A percentile compares a stretch with the other conserved stretches of the same genome.
Conservation (phyloP, 2,888 invertebrate genomes). For the Melikaiella ostensackeni region DNA sequence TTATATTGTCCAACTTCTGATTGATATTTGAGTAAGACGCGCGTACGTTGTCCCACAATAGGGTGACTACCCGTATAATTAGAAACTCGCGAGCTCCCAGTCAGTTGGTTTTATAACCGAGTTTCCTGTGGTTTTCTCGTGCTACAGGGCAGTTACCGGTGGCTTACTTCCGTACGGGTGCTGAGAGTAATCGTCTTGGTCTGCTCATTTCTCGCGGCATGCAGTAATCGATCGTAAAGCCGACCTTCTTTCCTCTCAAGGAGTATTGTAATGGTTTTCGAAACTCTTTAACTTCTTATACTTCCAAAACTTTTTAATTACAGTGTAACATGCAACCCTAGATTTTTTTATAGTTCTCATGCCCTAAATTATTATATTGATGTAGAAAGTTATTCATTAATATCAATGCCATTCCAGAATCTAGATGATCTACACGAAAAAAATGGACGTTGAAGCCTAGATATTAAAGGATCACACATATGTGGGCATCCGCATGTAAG, state of each 20-base stretch:
- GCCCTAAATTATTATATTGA: neutral
- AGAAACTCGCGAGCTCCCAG: slow-evolving; percentile 42
- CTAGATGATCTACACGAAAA: too few species aligned
- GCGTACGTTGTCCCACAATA: slow-evolving; percentile 43
- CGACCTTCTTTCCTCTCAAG: slow-evolving; percentile 33
- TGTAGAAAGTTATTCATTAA: neutral
- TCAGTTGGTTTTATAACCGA: slow-evolving; percentile 51
- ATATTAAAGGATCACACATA: too few species aligned
- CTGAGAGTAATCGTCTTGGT: slow-evolving; percentile 57
- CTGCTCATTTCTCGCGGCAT: slow-evolving; percentile 59
- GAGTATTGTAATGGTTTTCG: slow-evolving; percentile 34
- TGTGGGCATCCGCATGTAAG: too few species aligned
- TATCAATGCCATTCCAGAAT: neutral
- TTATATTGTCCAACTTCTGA: slow-evolving; percentile 13
- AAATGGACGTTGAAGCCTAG: too few species aligned
- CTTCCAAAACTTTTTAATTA: slow-evolving; percentile 40
- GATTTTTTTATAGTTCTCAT: neutral
- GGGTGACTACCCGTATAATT: slow-evolving; percentile 43
- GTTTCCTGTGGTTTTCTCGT: slow-evolving; percentile 66
- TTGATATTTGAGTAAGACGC: slow-evolving; percentile 44
- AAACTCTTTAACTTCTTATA: slow-evolving; percentile 29
- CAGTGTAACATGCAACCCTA: too few species aligned
- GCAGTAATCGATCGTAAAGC: slow-evolving; percentile 55
- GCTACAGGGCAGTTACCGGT: slow-evolving; percentile 65
- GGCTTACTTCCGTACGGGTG: slow-evolving; percentile 57